Percentiles rank a stretch among this genome's conserved stretches.
Evolutionary conservation across 2,888 invertebrate genomes (phyloP).

Genomic region (Reticulitermes lucifugus): DNA sequence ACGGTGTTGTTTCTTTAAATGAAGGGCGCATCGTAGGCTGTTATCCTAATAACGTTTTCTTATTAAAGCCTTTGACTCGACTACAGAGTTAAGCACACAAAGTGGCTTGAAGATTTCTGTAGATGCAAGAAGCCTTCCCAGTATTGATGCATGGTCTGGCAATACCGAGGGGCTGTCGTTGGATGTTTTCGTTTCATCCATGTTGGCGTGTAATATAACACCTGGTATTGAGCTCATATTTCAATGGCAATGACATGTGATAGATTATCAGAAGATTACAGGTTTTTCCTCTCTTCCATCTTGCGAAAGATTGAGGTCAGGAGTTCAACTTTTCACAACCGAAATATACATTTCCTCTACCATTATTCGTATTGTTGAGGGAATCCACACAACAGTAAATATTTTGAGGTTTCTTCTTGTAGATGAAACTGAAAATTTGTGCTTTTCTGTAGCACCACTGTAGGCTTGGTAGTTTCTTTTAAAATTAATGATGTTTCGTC

Average conservation of each 20-base stretch:
- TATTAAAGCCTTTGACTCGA: too few relatives aligned
- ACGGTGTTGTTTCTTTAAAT: too few relatives aligned
- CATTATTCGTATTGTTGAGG: neutral
- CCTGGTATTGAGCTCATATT: neutral
- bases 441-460: neutral
- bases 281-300: neutral
- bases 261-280: constrained; percentile 3
- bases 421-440: neutral
- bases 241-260: constrained; percentile 13
- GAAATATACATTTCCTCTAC: neutral
- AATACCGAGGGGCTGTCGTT: neutral
- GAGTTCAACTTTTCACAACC: neutral
- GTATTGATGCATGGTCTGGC: neutral
- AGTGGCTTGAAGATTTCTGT: neutral
- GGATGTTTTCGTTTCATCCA: constrained; percentile 9
- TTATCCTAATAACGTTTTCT: too few relatives aligned
- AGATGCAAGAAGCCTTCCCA: neutral
- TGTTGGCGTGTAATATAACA: constrained; percentile 11
- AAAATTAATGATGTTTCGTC: too few relatives aligned
- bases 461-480: too few relatives aligned
- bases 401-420: neutral
- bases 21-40: too few relatives aligned
- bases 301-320: neutral
- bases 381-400: neutral
- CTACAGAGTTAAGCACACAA: too few relatives aligned